Evolutionary conservation across 2,113 vertebrate genomes (phyloP), one percentile per base, ranked within the genome.

Genomic region (Nesogale talazaci): DNA sequence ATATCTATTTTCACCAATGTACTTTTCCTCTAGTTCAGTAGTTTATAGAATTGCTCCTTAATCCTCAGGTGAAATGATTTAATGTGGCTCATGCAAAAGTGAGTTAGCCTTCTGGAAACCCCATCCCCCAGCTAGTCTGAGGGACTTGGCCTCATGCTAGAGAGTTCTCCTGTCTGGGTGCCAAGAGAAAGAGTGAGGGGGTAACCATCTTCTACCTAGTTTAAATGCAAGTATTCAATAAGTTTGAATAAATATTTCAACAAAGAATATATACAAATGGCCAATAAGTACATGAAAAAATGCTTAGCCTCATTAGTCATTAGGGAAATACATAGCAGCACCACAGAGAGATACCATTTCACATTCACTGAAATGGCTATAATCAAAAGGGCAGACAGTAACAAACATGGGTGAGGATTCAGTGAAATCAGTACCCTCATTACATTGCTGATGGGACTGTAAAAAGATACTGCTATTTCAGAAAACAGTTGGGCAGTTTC

Each of bases 41-140:
- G n/a, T 96, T 96, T 82, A 76, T 61, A 34, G 34, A 84, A 34
- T 29, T 82, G 11, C 7, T 74, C 29, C 42, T 77, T 83, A 91
- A 94, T 83, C 34, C 40, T 0, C 1, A 65, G 42, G 75, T 29
- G 77, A 93, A 96, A 95, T 83, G 8, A 6, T 77, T 91, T 93
- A 84, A 94, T 91, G 74, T 93, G 27, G 23, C 8, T 29, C 52
- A 93, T 90, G 29, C 19, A 85, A 94, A 75, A 95, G 52, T 16
- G 88, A 94, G 86, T 46, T 31, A 0, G 0, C 67, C 46, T 74
- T 56, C 34, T 46, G 34, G 63, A 83, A 76, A 76, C 1, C 14
- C 34, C 22, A 83, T 61, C 27, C 72, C 70, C 89, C 59, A 61
- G 17, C 5, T 11, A 65, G 46, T 56, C 46, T 70, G 38, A 65